Conservation (phyloP, 2,888 invertebrate species). For the Orthonychiurus folsomi region DNA sequence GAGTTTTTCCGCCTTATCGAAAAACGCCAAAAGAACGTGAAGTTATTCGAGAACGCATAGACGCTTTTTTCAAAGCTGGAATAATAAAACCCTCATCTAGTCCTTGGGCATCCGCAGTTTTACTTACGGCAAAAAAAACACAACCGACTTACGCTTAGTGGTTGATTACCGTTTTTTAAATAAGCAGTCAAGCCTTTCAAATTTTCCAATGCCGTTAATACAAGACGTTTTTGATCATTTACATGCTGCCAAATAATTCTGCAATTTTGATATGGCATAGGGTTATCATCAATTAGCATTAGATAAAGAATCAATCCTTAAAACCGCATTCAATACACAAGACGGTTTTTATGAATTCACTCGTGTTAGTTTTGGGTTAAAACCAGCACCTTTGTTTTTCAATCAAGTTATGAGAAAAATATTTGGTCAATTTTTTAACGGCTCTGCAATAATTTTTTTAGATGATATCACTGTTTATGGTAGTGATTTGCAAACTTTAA, state of each 20-base stretch:
- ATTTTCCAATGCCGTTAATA: constrained; percentile 43
- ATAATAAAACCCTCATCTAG: constrained; percentile 39
- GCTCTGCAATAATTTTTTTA: constrained; percentile 32
- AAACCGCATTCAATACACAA: constrained; percentile 44
- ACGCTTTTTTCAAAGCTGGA: constrained; percentile 35
- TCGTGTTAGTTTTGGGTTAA: constrained; percentile 43
- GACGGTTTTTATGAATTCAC: constrained; percentile 44
- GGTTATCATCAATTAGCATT: constrained; percentile 43
- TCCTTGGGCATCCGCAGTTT: constrained; percentile 42
- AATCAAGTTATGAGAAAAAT: constrained; percentile 42
- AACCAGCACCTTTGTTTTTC: constrained; percentile 42
- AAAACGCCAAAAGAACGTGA: constrained; percentile 7
- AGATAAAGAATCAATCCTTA: constrained; percentile 38
- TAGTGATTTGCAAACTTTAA: constrained; percentile 30
- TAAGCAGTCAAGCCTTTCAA: constrained; percentile 40
- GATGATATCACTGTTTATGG: constrained; percentile 41
- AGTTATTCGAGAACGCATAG: constrained; percentile 22
- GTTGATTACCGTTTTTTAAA: constrained; percentile 42
- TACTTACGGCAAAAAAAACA: constrained; percentile 43
- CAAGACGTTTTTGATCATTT: constrained; percentile 43
- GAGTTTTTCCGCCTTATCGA: constrained; percentile 2
- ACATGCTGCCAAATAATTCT: constrained; percentile 40
- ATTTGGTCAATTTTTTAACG: constrained; percentile 34
- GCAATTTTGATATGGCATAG: constrained; percentile 41
- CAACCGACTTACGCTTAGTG: constrained; percentile 22